Evolutionary conservation across 2,888 invertebrate genomes (phyloP).

Genomic region (Aproaerema taeniolella): DNA sequence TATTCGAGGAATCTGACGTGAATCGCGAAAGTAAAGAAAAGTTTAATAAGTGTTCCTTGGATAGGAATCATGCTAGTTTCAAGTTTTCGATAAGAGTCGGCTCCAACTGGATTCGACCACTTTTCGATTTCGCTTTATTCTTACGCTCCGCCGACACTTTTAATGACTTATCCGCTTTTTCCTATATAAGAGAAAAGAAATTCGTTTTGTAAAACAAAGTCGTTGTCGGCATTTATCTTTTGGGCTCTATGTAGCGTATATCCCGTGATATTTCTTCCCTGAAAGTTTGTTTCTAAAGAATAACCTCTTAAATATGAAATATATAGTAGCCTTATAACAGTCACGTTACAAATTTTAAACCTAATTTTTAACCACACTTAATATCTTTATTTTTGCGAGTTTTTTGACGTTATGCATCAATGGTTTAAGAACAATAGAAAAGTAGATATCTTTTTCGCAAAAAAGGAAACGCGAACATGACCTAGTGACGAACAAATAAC

Average conservation of each 20-base stretch:
- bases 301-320: too few species aligned
- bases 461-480: too few species aligned
- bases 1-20: conserved; percentile 23
- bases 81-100: conserved; percentile 59
- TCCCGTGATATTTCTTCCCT: not conserved
- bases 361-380: too few species aligned
- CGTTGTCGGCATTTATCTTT: conserved; percentile 20
- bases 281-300: not conserved
- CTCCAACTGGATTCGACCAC: conserved; percentile 54
- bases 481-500: too few species aligned
- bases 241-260: conserved; percentile 4
- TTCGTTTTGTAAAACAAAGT: conserved; percentile 37
- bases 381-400: too few species aligned
- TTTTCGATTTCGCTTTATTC: conserved; percentile 49
- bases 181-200: conserved; percentile 40
- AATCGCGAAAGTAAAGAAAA: conserved; percentile 50
- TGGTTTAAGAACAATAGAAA: too few species aligned
- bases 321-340: too few species aligned
- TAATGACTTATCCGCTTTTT: conserved; percentile 69
- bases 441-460: too few species aligned
- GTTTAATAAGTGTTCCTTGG: conserved; percentile 59
- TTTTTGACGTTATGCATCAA: too few species aligned
- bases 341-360: too few species aligned
- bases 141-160: conserved; percentile 65
- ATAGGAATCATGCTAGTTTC: conserved; percentile 53